A percentile compares a stretch with the other conserved stretches of the same genome.
Evolutionary conservation across 2,888 invertebrate species (phyloP).

Genomic region (Seira ritae): DNA sequence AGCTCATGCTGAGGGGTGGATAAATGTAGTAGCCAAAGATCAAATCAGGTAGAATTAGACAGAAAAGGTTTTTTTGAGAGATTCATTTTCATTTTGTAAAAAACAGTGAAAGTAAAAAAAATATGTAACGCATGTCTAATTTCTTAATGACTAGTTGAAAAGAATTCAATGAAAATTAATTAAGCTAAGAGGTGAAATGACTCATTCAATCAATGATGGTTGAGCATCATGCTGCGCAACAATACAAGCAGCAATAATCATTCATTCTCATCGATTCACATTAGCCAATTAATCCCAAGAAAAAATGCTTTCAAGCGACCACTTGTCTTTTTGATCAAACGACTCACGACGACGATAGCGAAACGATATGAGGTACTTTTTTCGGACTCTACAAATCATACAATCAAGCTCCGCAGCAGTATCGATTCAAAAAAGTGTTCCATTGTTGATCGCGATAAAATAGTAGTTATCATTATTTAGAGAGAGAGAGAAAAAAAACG

Average conservation of each 20-base stretch:
- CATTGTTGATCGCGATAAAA: conserved; percentile 11
- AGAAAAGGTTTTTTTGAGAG: too few species aligned
- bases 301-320: conserved; percentile 1
- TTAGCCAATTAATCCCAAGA: not conserved
- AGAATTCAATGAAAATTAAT: not conserved
- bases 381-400: too few species aligned
- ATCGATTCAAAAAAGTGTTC: not conserved
- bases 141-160: not conserved
- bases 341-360: not conserved
- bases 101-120: conserved; percentile 3
- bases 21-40: too few species aligned
- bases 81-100: not conserved
- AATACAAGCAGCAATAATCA: conserved; percentile 15
- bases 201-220: not conserved
- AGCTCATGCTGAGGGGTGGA: too few species aligned
- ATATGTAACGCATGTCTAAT: not conserved
- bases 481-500: not conserved
- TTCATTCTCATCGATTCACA: conserved; percentile 19
- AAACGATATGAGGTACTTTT: not conserved
- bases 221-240: not conserved
- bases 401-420: not conserved
- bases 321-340: conserved; percentile 5
- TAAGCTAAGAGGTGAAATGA: not conserved
- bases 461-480: not conserved
- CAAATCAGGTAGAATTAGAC: too few species aligned